Evolutionary conservation across 2,113 vertebrate species (phyloP).

Genomic region (Osmerus eperlanus): DNA sequence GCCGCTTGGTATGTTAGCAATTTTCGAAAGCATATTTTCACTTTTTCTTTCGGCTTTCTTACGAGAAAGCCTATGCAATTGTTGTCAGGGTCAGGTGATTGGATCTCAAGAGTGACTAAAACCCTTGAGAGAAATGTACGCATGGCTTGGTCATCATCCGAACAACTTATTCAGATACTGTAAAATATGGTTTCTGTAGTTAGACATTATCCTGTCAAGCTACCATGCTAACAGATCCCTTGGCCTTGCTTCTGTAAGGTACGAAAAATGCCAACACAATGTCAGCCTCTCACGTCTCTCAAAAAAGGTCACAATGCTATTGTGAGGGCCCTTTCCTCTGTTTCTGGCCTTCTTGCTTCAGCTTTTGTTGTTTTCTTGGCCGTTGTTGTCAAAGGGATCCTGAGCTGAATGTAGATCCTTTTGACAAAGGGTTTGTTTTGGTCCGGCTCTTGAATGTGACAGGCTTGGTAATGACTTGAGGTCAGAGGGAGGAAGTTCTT

Average conservation of each 20-base stretch:
- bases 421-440: conserved; percentile 64
- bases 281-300: conserved; percentile 28
- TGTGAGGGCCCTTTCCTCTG: conserved; percentile 28
- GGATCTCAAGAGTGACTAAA: background rate
- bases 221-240: background rate
- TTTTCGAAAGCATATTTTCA: conserved; percentile 18
- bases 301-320: conserved; percentile 33
- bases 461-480: conserved; percentile 49
- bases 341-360: conserved; percentile 44
- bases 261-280: conserved; percentile 11
- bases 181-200: too few relatives aligned
- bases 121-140: background rate
- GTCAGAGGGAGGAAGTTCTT: conserved; percentile 61
- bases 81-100: conserved; percentile 13
- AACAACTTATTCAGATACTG: too few relatives aligned
- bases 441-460: conserved; percentile 38
- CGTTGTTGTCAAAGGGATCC: conserved; percentile 44
- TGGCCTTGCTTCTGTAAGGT: conserved; percentile 5
- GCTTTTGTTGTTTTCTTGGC: conserved; percentile 56
- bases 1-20: conserved; percentile 33
- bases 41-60: conserved; percentile 4
- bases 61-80: conserved; percentile 38
- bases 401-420: conserved; percentile 56
- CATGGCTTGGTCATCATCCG: too few relatives aligned
- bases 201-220: background rate